These are phyloP conservation scores for Cyclura pinguis DNA, from an alignment of 2,797 vertebrate species.

Conservation along the genomic window DNA sequence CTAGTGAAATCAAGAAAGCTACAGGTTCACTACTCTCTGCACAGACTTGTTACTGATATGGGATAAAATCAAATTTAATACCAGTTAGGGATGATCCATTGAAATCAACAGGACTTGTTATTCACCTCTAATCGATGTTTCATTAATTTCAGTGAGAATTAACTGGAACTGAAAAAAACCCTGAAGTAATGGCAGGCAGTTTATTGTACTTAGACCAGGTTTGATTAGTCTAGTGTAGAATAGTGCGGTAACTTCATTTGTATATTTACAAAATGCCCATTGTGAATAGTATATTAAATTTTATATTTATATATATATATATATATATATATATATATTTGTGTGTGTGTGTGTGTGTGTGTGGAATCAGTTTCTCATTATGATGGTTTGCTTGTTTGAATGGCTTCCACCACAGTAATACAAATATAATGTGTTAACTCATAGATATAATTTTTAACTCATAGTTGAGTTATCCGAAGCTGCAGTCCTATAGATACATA, in stretches of 20 bases:
- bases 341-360: slow-evolving; percentile 43
- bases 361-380: slow-evolving; percentile 52
- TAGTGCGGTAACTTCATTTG: slow-evolving; percentile 46
- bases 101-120: too few relatives aligned
- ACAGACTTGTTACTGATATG: not conserved
- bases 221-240: slow-evolving; percentile 64
- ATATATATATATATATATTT: too few relatives aligned
- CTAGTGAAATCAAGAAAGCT: not conserved
- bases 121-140: too few relatives aligned
- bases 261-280: slow-evolving; percentile 28
- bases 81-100: too few relatives aligned
- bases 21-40: not conserved
- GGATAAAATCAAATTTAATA: too few relatives aligned
- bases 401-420: slow-evolving; percentile 46
- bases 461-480: slow-evolving; percentile 39
- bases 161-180: not conserved
- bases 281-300: slow-evolving; percentile 32
- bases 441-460: slow-evolving; percentile 40
- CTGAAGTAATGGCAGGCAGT: not conserved
- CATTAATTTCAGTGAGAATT: not conserved
- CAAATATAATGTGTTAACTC: not conserved
- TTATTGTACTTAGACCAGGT: not conserved
- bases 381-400: slow-evolving; percentile 54
- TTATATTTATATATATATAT: too few relatives aligned
- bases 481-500: slow-evolving; percentile 15